phyloP scores from a whole-genome alignment of 2,797 vertebrate species.

The Argya squamiceps region DNA sequence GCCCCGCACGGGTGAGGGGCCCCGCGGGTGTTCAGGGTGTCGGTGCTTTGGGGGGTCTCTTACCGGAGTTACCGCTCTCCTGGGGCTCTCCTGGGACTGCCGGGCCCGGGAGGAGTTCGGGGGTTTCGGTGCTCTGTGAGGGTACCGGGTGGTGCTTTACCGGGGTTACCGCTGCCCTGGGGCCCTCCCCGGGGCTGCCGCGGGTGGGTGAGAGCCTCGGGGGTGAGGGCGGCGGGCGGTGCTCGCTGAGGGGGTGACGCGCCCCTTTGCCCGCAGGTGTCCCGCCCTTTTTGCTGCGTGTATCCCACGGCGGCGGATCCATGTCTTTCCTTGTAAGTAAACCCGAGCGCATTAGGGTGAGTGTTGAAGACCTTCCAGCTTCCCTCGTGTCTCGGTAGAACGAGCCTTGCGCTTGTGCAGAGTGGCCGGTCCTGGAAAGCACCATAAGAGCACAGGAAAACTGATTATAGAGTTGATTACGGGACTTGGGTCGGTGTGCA shows the following conservation, averaged over 20 bases:
- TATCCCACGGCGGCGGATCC: slow-evolving; percentile 64
- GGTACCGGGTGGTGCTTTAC: not conserved
- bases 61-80: not conserved
- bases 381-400: slow-evolving; percentile 28
- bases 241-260: not conserved
- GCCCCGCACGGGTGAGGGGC: not conserved
- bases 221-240: not conserved
- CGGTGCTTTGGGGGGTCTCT: not conserved
- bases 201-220: too few species aligned
- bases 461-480: fast-evolving
- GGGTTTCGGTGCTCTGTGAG: too few species aligned
- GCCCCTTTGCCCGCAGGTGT: not conserved
- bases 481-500: fast-evolving
- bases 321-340: slow-evolving; percentile 87
- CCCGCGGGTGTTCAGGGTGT: not conserved
- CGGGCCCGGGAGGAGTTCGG: too few species aligned
- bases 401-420: not conserved
- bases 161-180: not conserved
- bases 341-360: slow-evolving; percentile 82
- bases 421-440: not conserved
- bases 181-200: not conserved
- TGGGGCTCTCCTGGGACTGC: not conserved
- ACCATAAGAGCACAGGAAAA: fast-evolving
- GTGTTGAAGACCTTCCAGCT: slow-evolving; percentile 68
- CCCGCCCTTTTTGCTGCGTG: not conserved